Percentiles rank a stretch among this genome's conserved stretches.
These are phyloP conservation scores for Cephus sareptanus DNA, from an alignment of 2,888 invertebrate genomes.

Conservation along the genomic window DNA sequence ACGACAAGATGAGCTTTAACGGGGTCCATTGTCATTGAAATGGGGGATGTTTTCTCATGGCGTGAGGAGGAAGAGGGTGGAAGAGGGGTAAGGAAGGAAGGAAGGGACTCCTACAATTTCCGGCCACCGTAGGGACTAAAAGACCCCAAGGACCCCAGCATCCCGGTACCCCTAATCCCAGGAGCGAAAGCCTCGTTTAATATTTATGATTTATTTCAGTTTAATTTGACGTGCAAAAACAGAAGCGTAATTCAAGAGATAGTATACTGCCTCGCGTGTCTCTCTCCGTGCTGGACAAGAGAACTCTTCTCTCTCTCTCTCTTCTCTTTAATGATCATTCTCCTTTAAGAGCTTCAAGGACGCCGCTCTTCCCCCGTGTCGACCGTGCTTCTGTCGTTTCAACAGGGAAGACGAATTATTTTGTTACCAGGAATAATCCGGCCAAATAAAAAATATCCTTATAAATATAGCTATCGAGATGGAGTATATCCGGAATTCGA, in stretches of 20 bases:
- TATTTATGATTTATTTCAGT: constrained; percentile 67
- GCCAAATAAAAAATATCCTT: not conserved
- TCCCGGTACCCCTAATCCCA: constrained; percentile 58
- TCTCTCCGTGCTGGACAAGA: constrained; percentile 4
- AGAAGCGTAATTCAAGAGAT: constrained; percentile 45
- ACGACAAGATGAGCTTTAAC: not conserved
- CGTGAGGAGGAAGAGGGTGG: not conserved
- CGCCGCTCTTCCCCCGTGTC: not conserved
- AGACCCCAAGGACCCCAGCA: not conserved
- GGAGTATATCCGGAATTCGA: not conserved
- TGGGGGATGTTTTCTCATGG: constrained; percentile 17
- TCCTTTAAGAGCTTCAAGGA: not conserved
- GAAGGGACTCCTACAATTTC: constrained; percentile 57
- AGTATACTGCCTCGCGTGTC: constrained; percentile 27
- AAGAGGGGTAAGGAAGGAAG: constrained; percentile 26
- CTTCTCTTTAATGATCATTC: not conserved
- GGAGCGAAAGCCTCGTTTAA: constrained; percentile 64
- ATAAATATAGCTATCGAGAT: not conserved
- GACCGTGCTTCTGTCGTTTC: not conserved
- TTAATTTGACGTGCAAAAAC: constrained; percentile 63
- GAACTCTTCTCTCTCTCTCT: too few species aligned
- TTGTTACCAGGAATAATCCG: not conserved
- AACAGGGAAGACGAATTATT: not conserved
- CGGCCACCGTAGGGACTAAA: constrained; percentile 33
- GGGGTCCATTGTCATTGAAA: constrained; percentile 59